Evolutionary conservation across 2,113 vertebrate genomes (phyloP), one percentile per base, ranked within the genome.

Genomic region (Paedocypris sp.): DNA sequence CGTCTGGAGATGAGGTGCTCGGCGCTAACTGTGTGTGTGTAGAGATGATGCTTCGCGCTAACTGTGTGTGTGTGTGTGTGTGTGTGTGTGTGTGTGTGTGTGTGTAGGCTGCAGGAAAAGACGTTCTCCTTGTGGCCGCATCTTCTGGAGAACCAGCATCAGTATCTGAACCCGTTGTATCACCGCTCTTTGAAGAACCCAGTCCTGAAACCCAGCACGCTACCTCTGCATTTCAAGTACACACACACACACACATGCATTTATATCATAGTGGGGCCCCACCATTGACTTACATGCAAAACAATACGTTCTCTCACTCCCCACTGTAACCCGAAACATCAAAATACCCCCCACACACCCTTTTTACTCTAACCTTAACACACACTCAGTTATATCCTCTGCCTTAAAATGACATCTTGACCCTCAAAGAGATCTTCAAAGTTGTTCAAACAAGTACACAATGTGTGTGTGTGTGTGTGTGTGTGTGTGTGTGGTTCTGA

Each of bases 101-200:
- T 33, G 29, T 10, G 33, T 75, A 90, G 87, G 71, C 69, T 88
- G 57, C 80, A 75, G 70, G 85, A 87, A 75, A 90, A 79, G 70
- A 89, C 87, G 2, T 83, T 88, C 74, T 89, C 85, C 1, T 38
- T 90, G 60, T 89, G 87, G 87, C 83, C 85, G 49, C 87, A 86
- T 75, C 81, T 90, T 16, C 68, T 85, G 4, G 76, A 86, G 64
- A 85, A 80, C 74, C 85, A 80, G 62, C 70, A 78, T 19, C 82
- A 84, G 48, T 80, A 86, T 71, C 75, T 68, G 42, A 90, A 89
- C 66, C 85, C 87, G 19, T 69, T 89, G 41, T 89, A 88, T 74
- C 84, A 71, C 74, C 80, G 80, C 1, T 20, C 47, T 5, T 56
- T 74, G 61, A 67, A 77, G 50, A 85, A 82, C 64, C 75, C 69